Conservation (phyloP, 2,888 invertebrate species). For the Microchrysa polita region DNA sequence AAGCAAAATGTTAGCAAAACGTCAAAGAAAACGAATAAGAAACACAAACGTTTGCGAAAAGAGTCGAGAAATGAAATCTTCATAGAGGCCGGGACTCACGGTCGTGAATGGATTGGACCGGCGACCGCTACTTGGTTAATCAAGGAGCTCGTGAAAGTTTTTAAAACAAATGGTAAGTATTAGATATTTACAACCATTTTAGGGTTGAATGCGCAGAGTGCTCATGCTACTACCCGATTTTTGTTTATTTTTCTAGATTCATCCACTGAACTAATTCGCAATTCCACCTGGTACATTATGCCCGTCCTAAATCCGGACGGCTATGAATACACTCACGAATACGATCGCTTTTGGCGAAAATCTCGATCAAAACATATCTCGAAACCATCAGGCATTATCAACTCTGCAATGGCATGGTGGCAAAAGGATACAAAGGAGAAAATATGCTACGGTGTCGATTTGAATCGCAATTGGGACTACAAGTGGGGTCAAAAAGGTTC, state of each 20-base stretch:
- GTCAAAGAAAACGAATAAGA: slow-evolving; percentile 55
- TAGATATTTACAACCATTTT: not conserved
- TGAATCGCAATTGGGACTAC: slow-evolving; percentile 81
- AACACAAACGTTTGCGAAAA: slow-evolving; percentile 66
- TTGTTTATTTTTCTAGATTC: slow-evolving; percentile 55
- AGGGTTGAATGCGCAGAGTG: slow-evolving; percentile 66
- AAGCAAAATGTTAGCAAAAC: slow-evolving; percentile 52
- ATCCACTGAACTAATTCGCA: slow-evolving; percentile 56
- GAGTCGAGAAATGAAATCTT: slow-evolving; percentile 75
- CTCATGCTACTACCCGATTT: too few relatives aligned
- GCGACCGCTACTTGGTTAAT: slow-evolving; percentile 80
- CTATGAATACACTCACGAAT: slow-evolving; percentile 78
- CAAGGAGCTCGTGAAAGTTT: slow-evolving; percentile 73
- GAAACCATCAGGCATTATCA: slow-evolving; percentile 57
- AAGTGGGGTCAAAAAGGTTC: slow-evolving; percentile 78
- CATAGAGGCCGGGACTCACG: slow-evolving; percentile 82
- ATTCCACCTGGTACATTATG: slow-evolving; percentile 74
- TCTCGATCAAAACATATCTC: slow-evolving; percentile 71
- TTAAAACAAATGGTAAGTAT: slow-evolving; percentile 68
- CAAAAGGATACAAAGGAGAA: slow-evolving; percentile 57
- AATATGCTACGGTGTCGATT: slow-evolving; percentile 77
- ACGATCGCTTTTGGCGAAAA: slow-evolving; percentile 82
- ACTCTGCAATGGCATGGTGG: slow-evolving; percentile 62
- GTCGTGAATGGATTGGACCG: slow-evolving; percentile 83
- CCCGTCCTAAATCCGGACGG: slow-evolving; percentile 82